phyloP scores from a whole-genome alignment of 2,113 vertebrate genomes.

The Etheostoma cragini region DNA sequence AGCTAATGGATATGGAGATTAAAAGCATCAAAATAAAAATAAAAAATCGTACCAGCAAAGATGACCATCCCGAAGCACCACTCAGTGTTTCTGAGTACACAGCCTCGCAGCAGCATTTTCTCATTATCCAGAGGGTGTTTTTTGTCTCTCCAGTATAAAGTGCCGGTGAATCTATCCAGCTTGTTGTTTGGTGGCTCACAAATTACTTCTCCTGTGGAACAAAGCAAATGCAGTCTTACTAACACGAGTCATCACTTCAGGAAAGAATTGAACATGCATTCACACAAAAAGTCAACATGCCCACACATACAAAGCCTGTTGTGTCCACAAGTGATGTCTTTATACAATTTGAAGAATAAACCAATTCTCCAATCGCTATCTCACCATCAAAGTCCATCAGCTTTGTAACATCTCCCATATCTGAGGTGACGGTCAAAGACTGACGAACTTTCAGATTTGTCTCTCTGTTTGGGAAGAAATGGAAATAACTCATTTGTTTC shows the following conservation, averaged over 20 bases:
- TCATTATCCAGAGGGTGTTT: constrained; percentile 90
- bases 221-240: background rate
- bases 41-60: constrained; percentile 87
- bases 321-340: background rate
- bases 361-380: constrained; percentile 64
- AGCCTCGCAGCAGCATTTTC: constrained; percentile 93
- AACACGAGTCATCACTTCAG: background rate
- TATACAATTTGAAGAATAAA: background rate
- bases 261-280: background rate
- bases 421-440: constrained; percentile 87
- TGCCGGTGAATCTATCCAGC: constrained; percentile 91
- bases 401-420: constrained; percentile 85
- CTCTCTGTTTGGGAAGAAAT: constrained; percentile 82
- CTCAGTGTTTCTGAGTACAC: constrained; percentile 93
- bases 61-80: constrained; percentile 95
- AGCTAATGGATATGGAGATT: constrained; percentile 12
- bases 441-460: constrained; percentile 96
- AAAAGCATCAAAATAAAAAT: background rate
- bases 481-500: background rate
- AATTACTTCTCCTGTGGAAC: constrained; percentile 67
- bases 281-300: background rate
- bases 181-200: constrained; percentile 96
- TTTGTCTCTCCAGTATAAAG: constrained; percentile 87
- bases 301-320: background rate
- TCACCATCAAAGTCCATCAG: constrained; percentile 91